Percentiles rank a stretch among this genome's conserved stretches.
phyloP scores from a whole-genome alignment of 2,888 invertebrate species.

The Limnephilus marmoratus region DNA sequence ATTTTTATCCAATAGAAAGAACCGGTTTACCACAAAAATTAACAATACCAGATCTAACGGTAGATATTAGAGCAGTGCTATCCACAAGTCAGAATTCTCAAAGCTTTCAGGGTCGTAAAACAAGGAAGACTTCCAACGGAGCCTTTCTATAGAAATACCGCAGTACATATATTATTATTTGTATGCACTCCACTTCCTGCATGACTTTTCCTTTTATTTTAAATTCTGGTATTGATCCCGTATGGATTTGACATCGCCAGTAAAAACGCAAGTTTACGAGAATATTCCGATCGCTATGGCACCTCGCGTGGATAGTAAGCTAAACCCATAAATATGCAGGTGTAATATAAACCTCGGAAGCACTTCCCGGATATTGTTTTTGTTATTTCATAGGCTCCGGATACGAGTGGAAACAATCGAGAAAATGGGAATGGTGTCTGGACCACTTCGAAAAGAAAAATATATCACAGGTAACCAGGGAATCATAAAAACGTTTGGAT shows the following conservation, averaged over 20 bases:
- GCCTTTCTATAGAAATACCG: not conserved
- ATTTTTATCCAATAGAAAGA: not conserved
- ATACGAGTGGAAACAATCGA: not conserved
- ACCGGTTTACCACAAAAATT: not conserved
- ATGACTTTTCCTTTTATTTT: constrained; percentile 3
- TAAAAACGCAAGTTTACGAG: constrained; percentile 13
- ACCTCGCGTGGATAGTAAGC: not conserved
- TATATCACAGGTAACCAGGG: not conserved
- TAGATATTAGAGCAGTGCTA: not conserved
- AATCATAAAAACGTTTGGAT: not conserved
- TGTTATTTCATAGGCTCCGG: not conserved
- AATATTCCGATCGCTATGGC: not conserved
- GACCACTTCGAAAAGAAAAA: not conserved
- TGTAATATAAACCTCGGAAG: constrained; percentile 2
- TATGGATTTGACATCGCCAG: not conserved
- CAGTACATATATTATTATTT: not conserved
- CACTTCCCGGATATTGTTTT: not conserved
- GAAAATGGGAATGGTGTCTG: not conserved
- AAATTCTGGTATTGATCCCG: constrained; percentile 6
- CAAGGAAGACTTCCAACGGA: not conserved
- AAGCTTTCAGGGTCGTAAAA: not conserved
- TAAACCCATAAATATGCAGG: not conserved
- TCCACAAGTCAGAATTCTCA: not conserved
- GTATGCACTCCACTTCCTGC: not conserved
- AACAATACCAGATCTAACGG: not conserved